Percentiles rank a stretch among this genome's conserved stretches.
Conservation (phyloP, 2,888 invertebrate species). For the Dermolepida albohirtum region DNA sequence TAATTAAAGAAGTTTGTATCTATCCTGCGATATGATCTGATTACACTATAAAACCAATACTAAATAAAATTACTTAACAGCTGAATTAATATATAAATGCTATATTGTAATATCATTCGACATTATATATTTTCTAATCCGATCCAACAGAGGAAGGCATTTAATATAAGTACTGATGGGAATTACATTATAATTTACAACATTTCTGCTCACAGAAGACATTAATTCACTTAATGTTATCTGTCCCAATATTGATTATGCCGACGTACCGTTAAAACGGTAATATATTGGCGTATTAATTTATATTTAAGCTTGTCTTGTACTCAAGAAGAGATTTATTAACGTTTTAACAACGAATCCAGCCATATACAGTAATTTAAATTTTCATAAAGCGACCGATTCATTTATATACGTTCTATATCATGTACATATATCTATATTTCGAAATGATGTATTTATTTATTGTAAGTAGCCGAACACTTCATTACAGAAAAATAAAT, state of each 20-base stretch:
- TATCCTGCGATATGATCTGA: too few relatives aligned
- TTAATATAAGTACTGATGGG: slow-evolving; percentile 11
- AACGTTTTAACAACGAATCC: slow-evolving; percentile 8
- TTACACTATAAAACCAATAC: too few relatives aligned
- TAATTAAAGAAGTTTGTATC: too few relatives aligned
- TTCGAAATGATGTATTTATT: neutral
- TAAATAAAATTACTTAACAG: too few relatives aligned
- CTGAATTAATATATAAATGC: too few relatives aligned
- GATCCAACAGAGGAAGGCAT: neutral
- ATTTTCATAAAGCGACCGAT: slow-evolving; percentile 16
- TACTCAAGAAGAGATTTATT: slow-evolving; percentile 7
- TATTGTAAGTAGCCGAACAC: slow-evolving; percentile 6
- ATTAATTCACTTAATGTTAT: slow-evolving; percentile 23
- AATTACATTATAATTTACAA: slow-evolving; percentile 29
- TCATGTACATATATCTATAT: neutral
- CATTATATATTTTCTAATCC: too few relatives aligned
- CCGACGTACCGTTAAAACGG: slow-evolving; percentile 23
- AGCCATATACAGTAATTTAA: slow-evolving; percentile 9
- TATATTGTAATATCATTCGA: too few relatives aligned
- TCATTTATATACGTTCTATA: slow-evolving; percentile 15
- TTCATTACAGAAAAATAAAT: neutral
- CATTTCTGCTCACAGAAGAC: slow-evolving; percentile 8
- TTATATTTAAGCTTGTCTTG: slow-evolving; percentile 18
- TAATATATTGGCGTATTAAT: slow-evolving; percentile 19
- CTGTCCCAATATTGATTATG: slow-evolving; percentile 21